Conservation (phyloP, 2,888 invertebrate species). For the Torymus auratus region DNA sequence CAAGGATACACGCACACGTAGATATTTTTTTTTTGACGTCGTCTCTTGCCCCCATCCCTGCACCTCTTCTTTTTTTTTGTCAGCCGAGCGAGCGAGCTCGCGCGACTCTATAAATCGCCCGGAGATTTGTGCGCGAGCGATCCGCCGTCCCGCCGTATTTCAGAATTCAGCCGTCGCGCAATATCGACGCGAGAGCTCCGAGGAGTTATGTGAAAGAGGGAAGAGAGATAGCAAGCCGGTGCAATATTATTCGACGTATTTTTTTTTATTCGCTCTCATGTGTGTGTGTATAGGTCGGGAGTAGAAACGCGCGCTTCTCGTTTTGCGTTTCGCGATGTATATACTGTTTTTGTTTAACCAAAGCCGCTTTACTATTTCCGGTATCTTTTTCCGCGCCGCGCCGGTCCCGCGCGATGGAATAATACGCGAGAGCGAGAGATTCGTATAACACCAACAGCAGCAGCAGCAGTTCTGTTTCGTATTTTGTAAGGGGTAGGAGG, state of each 20-base stretch:
- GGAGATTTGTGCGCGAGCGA: constrained; percentile 61
- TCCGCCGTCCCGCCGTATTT: constrained; percentile 52
- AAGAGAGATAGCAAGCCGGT: constrained; percentile 29
- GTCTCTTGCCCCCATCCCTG: no score
- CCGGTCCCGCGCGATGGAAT: constrained; percentile 16
- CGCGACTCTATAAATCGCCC: constrained; percentile 61
- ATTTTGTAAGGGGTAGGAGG: background rate
- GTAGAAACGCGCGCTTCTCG: no score
- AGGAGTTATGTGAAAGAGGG: constrained; percentile 46
- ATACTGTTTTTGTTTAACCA: constrained; percentile 37
- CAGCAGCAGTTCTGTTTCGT: constrained; percentile 1
- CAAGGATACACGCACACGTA: constrained; percentile 27
- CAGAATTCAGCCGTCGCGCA: constrained; percentile 59
- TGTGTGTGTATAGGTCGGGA: no score
- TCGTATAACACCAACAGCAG: background rate
- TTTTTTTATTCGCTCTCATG: background rate
- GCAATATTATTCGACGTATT: constrained; percentile 50
- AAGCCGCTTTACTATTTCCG: constrained; percentile 45
- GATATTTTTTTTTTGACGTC: constrained; percentile 11
- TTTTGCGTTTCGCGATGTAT: background rate
- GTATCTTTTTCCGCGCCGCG: constrained; percentile 36
- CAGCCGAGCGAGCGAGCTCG: background rate
- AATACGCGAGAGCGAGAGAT: constrained; percentile 27
- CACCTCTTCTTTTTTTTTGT: constrained; percentile 24
- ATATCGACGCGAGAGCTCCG: constrained; percentile 49